A percentile compares a stretch with the other conserved stretches of the same genome.
phyloP scores from a whole-genome alignment of 2,888 invertebrate species.

The Meta bourneti region DNA sequence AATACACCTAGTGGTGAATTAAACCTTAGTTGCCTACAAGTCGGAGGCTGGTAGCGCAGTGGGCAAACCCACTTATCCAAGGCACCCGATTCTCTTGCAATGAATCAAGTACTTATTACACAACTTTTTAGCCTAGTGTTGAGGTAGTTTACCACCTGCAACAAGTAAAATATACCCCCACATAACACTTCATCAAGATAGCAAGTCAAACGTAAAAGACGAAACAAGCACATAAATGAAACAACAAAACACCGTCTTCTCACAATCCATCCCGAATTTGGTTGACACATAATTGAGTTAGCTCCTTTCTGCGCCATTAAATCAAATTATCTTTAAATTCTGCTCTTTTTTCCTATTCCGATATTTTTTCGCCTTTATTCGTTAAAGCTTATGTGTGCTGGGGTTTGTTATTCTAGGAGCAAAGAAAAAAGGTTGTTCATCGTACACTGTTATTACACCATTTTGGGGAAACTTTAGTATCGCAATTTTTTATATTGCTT shows the following conservation, averaged over 20 bases:
- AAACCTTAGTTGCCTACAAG: too few relatives aligned
- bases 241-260: background rate
- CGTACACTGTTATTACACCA: constrained; percentile 26
- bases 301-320: constrained; percentile 40
- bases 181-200: background rate
- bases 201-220: background rate
- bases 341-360: background rate
- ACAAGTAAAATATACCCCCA: background rate
- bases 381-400: constrained; percentile 12
- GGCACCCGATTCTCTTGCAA: too few relatives aligned
- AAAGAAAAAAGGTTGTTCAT: background rate
- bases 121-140: background rate
- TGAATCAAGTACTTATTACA: background rate
- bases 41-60: too few relatives aligned
- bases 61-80: too few relatives aligned
- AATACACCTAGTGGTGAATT: too few relatives aligned
- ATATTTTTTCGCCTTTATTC: constrained; percentile 4
- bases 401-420: constrained; percentile 11
- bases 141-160: background rate
- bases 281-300: constrained; percentile 50
- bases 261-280: background rate
- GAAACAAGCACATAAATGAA: background rate
- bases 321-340: constrained; percentile 64
- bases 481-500: background rate
- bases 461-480: background rate